Evolutionary conservation across 2,888 invertebrate genomes (phyloP), one percentile per base, ranked within the genome.

Genomic region (Monopis laevigella): DNA sequence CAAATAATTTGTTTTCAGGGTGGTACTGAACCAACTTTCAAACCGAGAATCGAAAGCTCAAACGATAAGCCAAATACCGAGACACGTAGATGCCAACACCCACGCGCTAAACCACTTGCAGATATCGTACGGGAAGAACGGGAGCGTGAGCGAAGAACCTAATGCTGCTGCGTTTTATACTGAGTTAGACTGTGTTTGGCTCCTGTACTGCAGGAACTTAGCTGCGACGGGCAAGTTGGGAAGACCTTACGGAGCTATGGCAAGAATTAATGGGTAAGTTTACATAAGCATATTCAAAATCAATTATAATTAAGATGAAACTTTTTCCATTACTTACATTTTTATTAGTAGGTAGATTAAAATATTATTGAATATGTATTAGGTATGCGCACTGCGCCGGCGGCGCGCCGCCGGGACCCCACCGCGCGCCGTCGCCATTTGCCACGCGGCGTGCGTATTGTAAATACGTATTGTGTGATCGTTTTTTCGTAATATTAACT

Each of bases 141-240:
- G 55, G 48, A 57, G 51, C 40, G 42, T 32, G 19, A 19, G 45
- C 43, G 51, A 54, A 56, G 59, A 45, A 58, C 55, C 57, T 56
- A 50, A 54, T 41, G 50, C 44, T 6, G 50, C 44, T 7, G 49
- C 47, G 17, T 47, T 52, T 43, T 72, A 62, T 44, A 77, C 77
- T 0, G 78, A 82, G 21, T 50, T 85, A 49, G 85, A 85, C 51
- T 85, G 85, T 46, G 71, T 85, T 10, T 85, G 85, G 85, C 59
- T 83, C 42, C 53, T 85, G 34, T 85, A 85, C 52, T 85, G 85
- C 51, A 63, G 72, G 40, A 84, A 84, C 58, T 59, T 85, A 42
- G 81, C 72, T 3, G 80, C 74, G 1, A 84, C 84, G 0, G 67
- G 82, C 1, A 75, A 74, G 38, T 51, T 84, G 32, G 68, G 65